Percentiles rank a stretch among this genome's conserved stretches.
Evolutionary conservation across 1,140 invertebrate species (phyloP).

Genomic region (Trachelipus rathkii): DNA sequence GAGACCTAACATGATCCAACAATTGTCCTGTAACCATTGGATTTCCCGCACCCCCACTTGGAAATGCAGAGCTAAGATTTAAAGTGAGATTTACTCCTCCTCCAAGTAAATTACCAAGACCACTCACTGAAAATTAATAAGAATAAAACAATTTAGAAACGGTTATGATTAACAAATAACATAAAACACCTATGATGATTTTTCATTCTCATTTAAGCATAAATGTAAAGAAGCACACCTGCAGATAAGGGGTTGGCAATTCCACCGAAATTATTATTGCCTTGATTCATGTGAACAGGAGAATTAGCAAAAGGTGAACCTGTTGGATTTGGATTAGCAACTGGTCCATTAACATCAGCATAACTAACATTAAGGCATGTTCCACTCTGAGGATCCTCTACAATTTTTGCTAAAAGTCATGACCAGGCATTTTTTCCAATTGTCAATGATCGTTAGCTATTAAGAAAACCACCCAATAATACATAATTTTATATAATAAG

Average conservation of each 20-base stretch:
- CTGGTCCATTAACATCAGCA: constrained; percentile 87
- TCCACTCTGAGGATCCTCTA: constrained; percentile 94
- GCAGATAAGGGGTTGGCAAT: constrained; percentile 47
- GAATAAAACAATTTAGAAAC: constrained; percentile 1
- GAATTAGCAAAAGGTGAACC: constrained; percentile 84
- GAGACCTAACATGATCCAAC: constrained; percentile 73
- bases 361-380: constrained; percentile 94
- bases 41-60: constrained; percentile 62
- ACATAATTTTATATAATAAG: too few relatives aligned
- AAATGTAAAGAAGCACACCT: constrained; percentile 16
- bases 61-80: constrained; percentile 72
- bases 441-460: constrained; percentile 73
- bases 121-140: constrained; percentile 47
- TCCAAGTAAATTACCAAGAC: constrained; percentile 44
- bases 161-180: too few relatives aligned
- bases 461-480: too few relatives aligned
- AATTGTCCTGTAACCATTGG: constrained; percentile 71
- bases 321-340: constrained; percentile 93
- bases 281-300: constrained; percentile 46
- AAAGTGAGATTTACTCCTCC: constrained; percentile 59
- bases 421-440: constrained; percentile 86
- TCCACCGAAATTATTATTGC: constrained; percentile 47
- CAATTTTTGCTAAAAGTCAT: constrained; percentile 95
- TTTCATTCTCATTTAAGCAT: too few relatives aligned
- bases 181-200: too few relatives aligned